Evolutionary conservation across 64 coral and sea anemone genomes (phyloP).

Genomic region (Pocillopora damicornis): DNA sequence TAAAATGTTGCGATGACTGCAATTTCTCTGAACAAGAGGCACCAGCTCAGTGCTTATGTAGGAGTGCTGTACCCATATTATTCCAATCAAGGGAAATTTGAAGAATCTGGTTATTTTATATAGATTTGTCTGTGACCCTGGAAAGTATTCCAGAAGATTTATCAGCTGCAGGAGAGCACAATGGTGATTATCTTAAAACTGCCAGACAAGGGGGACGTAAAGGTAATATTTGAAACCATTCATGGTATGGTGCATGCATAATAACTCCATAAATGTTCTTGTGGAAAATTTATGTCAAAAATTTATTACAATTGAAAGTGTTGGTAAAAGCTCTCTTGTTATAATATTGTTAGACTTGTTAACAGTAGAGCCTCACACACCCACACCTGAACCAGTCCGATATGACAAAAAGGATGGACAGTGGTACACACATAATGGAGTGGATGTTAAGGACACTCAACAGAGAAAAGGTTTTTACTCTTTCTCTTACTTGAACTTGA

Average conservation of each 20-base stretch:
- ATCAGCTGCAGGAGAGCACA: slow-evolving; percentile 7
- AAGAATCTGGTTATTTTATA: not conserved
- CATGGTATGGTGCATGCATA: not conserved
- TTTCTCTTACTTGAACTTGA: too few species aligned
- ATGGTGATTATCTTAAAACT: slow-evolving; percentile 25
- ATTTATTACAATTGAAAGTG: not conserved
- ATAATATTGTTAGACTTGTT: slow-evolving; percentile 34
- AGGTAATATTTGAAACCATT: not conserved
- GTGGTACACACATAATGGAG: slow-evolving; percentile 56
- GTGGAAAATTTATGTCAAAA: not conserved
- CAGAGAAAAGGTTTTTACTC: slow-evolving; percentile 40
- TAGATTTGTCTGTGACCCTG: not conserved
- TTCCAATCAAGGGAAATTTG: not conserved
- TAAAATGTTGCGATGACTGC: too few species aligned
- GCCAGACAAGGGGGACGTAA: slow-evolving; percentile 23
- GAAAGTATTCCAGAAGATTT: slow-evolving; percentile 22
- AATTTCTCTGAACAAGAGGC: too few species aligned
- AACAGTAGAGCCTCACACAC: slow-evolving; percentile 33
- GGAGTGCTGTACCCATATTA: not conserved
- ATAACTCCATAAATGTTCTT: not conserved
- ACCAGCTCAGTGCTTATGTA: not conserved
- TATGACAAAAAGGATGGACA: slow-evolving; percentile 50
- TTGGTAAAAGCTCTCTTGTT: not conserved
- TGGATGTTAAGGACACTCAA: slow-evolving; percentile 40
- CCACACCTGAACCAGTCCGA: slow-evolving; percentile 16